Evolutionary conservation across 1,140 invertebrate genomes (phyloP), one percentile per base, ranked within the genome.

Genomic region (Bombus sibiricus): DNA sequence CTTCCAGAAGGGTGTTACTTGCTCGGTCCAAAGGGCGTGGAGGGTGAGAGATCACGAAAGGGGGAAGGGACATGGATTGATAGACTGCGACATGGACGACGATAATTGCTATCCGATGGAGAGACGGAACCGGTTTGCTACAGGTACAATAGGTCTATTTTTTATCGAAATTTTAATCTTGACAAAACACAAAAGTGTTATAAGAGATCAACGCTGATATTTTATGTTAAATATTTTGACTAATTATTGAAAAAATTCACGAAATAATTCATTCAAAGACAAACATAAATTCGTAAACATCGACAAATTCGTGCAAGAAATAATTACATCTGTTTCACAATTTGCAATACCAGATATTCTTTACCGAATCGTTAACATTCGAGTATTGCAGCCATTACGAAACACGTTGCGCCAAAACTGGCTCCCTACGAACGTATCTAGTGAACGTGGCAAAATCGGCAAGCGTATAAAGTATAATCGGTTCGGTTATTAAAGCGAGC

Each of bases 101-200:
- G 86, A 85, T 91, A 91, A 92, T 92, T 90, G 90, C 87, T 91
- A 86, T 84, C 78, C 90, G 83, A 91, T 91, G 64, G 47, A 84
- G 69, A 34, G 15, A 34, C 15, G 6, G n/a, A 66, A 66, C 64
- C 15, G 3, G 28, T n/a, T 62, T n/a, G 57, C 25, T 25, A 3
- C 25, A 59, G 57, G 12, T n/a, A 9, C 32, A 34, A 1, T 13
- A n/a, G 12, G 3, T 62, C 28, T 12, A 66, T 18, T 15, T 34
- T 34, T 34, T 2, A n/a, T 66, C 5, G 64, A n/a, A 34, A 32
- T 15, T 5, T 62, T 62, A 2, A 66, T 66, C n/a, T 8, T 9
- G n/a, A 32, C 15, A 66, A 66, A 34, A 32, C 13, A 34, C 13
- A 18, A 32, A 66, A 66, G 5, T 6, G 18, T 22, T 18, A 22